Evolutionary conservation across 2,113 vertebrate species (phyloP).

Genomic region (Perca fluviatilis): DNA sequence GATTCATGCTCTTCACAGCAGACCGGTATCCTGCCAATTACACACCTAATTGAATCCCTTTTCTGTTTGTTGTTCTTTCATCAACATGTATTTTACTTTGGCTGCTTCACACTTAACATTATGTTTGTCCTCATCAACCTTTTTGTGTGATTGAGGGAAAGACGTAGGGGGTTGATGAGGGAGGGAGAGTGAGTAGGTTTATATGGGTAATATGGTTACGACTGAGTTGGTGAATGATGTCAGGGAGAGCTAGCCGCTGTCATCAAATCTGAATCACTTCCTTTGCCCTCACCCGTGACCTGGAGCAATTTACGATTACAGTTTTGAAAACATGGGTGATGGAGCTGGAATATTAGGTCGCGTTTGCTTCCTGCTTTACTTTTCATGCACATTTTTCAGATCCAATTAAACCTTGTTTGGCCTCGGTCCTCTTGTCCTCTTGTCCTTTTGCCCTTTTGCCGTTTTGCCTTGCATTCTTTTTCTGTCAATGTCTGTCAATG

Average conservation of each 20-base stretch:
- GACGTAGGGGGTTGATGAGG: conserved; percentile 17
- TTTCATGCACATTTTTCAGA: neutral
- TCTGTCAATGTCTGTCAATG: neutral
- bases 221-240: conserved; percentile 9
- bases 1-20: conserved; percentile 26
- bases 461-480: neutral
- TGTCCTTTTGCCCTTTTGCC: neutral
- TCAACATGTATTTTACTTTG: conserved; percentile 16
- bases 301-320: conserved; percentile 6
- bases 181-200: conserved; percentile 8
- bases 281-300: neutral
- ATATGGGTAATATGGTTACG: neutral
- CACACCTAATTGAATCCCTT: conserved; percentile 20
- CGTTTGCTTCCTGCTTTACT: neutral
- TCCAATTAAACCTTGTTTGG: neutral
- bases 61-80: conserved; percentile 35
- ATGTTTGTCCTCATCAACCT: conserved; percentile 39
- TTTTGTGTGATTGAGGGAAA: conserved; percentile 3
- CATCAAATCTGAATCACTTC: conserved; percentile 10
- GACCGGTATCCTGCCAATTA: conserved; percentile 22
- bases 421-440: neutral
- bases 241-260: neutral
- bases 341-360: neutral
- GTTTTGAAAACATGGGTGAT: neutral
- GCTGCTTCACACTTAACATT: neutral